phyloP scores from a whole-genome alignment of 2,113 vertebrate genomes.

The Apteryx owenii region DNA sequence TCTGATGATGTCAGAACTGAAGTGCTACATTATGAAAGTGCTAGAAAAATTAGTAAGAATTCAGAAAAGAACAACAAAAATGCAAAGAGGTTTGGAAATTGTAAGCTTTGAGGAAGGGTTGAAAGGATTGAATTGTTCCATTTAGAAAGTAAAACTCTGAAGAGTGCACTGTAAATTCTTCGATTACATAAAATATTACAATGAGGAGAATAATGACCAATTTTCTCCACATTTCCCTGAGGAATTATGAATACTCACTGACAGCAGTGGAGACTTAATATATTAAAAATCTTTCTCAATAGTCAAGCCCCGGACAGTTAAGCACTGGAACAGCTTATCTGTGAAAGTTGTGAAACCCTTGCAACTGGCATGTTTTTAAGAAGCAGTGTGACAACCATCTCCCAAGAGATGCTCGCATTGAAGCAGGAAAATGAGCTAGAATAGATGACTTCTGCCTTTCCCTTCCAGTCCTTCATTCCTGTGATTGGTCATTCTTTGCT shows the following conservation, averaged over 20 bases:
- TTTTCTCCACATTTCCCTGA: background rate
- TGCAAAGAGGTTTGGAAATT: background rate
- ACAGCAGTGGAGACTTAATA: background rate
- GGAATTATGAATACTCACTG: background rate
- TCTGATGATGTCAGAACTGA: background rate
- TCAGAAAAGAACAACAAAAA: background rate
- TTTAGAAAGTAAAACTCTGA: background rate
- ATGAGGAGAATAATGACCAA: background rate
- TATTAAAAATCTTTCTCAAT: background rate
- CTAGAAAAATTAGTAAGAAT: background rate
- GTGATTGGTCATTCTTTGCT: background rate
- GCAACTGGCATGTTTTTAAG: conserved; percentile 9
- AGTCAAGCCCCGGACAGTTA: background rate
- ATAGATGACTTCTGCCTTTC: background rate
- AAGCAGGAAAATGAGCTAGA: background rate
- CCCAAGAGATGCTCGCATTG: conserved; percentile 19
- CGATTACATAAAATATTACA: background rate
- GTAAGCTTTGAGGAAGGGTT: background rate
- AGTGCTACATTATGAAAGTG: background rate
- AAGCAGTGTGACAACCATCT: conserved; percentile 4
- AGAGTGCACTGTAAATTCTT: background rate
- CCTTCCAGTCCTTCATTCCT: background rate
- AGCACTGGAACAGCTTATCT: background rate
- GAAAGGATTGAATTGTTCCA: background rate
- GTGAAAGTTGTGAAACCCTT: background rate